These are phyloP conservation scores for Falco biarmicus DNA, from an alignment of 2,797 vertebrate genomes.

Conservation along the genomic window DNA sequence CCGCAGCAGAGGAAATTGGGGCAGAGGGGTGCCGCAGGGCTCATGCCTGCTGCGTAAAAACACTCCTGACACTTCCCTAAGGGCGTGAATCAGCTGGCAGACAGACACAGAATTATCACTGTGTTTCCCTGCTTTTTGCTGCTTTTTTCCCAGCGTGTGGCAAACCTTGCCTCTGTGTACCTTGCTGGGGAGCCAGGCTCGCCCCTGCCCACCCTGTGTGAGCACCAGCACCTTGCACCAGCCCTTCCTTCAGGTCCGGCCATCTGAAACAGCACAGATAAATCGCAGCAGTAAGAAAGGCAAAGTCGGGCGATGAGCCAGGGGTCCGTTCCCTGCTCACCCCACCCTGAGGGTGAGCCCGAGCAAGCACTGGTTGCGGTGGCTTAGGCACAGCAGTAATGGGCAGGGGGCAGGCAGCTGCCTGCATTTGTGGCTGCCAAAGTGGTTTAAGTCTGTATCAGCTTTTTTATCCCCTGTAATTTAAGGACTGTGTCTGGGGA, in stretches of 20 bases:
- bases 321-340: background rate
- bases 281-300: background rate
- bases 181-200: background rate
- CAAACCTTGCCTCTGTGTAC: background rate
- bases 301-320: background rate
- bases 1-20: background rate
- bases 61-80: rapidly evolving
- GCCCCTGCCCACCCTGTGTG: rapidly evolving
- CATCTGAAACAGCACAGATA: background rate
- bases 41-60: background rate
- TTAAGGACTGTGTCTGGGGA: background rate
- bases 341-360: background rate
- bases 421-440: background rate
- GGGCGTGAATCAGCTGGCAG: background rate
- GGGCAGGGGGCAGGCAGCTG: background rate
- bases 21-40: background rate
- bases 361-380: rapidly evolving
- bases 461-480: background rate
- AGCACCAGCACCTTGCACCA: background rate
- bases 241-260: background rate
- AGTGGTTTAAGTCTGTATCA: rapidly evolving
- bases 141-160: background rate
- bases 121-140: rapidly evolving
- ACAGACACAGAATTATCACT: background rate
- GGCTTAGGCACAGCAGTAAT: rapidly evolving